Evolutionary conservation across 1,140 invertebrate species (phyloP).

Genomic region (Uloborus diversus): DNA sequence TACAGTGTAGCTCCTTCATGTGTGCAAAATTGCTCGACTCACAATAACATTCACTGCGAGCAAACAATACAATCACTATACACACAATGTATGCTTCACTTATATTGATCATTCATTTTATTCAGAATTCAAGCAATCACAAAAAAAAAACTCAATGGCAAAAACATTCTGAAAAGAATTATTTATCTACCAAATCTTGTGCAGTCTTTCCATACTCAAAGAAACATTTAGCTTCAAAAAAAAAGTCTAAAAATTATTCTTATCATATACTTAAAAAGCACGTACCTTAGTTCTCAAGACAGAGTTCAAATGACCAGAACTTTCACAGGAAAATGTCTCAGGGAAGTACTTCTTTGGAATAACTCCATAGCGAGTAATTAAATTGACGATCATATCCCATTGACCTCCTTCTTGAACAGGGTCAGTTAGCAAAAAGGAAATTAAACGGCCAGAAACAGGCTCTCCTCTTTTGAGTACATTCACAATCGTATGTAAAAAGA

Average conservation of each 20-base stretch:
- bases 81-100: no score
- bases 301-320: conserved; percentile 76
- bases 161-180: no score
- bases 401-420: conserved; percentile 87
- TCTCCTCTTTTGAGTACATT: conserved; percentile 78
- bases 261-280: no score
- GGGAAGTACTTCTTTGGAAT: conserved; percentile 89
- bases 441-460: conserved; percentile 77
- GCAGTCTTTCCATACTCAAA: no score
- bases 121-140: no score
- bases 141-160: no score
- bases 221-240: not conserved
- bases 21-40: no score
- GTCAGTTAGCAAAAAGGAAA: conserved; percentile 80
- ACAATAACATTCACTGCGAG: no score
- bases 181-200: no score
- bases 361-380: conserved; percentile 85
- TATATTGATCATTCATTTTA: no score
- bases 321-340: conserved; percentile 80
- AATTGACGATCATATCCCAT: conserved; percentile 90
- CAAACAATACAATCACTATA: no score
- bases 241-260: not conserved
- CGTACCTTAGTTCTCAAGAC: conserved; percentile 82
- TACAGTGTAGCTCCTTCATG: no score
- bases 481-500: conserved; percentile 83